Base-by-base conservation (phyloP, 2,888 invertebrate genomes). In the Yponomeuta cagnagella region DNA sequence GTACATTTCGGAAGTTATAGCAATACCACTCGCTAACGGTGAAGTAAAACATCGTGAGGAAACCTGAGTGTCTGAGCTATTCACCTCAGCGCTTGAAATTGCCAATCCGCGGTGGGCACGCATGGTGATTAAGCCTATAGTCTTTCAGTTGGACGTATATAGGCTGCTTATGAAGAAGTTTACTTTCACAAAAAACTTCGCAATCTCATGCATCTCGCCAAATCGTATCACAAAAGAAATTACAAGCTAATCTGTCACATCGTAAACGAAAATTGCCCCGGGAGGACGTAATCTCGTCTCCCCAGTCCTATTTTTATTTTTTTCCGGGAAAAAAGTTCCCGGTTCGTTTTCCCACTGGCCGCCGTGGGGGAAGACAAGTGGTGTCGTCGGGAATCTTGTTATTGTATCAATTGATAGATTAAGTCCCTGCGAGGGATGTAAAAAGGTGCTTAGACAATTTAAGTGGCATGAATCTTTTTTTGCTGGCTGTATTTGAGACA, bases 201-300 rank as follows among this genome's bases (percentile, higher is more conserved):
- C 86, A 85, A 87, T 87, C 83, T 86, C 83, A 85, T 73, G 76
- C 78, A 77, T 76, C 74, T 76, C 77, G 74, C 76, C 76, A 58
- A 58, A 58, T 58, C 76, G 74, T 72, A 71, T 71, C 74, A 77
- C 78, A 78, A 82, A 78, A 77, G 79, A 88, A 89, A 91, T 92
- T 90, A 91, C 89, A 79, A 82, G 82, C 83, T 91, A 91, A 91
- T 91, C 91, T 91, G 91, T 91, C 91, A 90, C 90, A 90, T 88
- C 83, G 69, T 52, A 70, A 43, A 63, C 71, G 71, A 82, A 85
- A 81, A 82, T 82, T 80, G 84, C 86, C 89, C 82, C 75, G 84
- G 80, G 85, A 71, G 87, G 82, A 77, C 74, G 80, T 84, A 84
- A 88, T 87, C 82, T 79, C 80, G 82, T 83, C 84, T 86, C 87